Base-by-base conservation (phyloP, 2,888 invertebrate species). In the Drosophila setosimentum region DNA sequence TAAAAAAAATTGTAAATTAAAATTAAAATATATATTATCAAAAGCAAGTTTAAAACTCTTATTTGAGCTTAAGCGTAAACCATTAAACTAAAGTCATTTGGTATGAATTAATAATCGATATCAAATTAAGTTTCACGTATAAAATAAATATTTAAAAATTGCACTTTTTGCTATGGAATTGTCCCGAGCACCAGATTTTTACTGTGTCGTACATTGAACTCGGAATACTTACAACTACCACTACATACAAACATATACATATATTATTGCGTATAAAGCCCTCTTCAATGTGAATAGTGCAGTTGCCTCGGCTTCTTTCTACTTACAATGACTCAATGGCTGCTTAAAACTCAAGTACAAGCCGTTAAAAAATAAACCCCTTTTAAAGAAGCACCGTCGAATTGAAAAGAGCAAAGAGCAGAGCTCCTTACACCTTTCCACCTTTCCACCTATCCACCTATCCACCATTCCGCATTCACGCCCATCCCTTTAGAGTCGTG, bases 401-500 rank as follows among this genome's bases (percentile, higher is more conserved):
- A 80, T 76, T 77, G 83, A 78, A 78, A 74, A 61, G 67, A 69
- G 67, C 73, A 80, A 50, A 50, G 59, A 63, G 71, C 42, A 21
- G 11, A 11, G 63, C 42, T 24, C 24, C 35, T 21, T 29, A 13
- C 57, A 37, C 32, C 13, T n/a, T 8, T 21, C 6, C 24, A 32
- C 13, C 0, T 10, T 29, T 27, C 13, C n/a, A n/a, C n/a, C n/a
- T n/a, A n/a, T n/a, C n/a, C n/a, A n/a, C n/a, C n/a, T n/a, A n/a
- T n/a, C n/a, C n/a, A n/a, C n/a, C n/a, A n/a, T n/a, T n/a, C n/a
- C 3, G 10, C 32, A 10, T 6, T 30, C 42, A 8, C 5, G 24
- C n/a, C 21, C 32, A 18, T 21, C n/a, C 49, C 13, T 18, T 35
- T 49, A 33, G 49, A 67, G 50, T 42, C 60, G 29, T 53, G n/a